These are phyloP conservation scores for Lathamus discolor DNA, from an alignment of 2,113 vertebrate species.

Conservation along the genomic window DNA sequence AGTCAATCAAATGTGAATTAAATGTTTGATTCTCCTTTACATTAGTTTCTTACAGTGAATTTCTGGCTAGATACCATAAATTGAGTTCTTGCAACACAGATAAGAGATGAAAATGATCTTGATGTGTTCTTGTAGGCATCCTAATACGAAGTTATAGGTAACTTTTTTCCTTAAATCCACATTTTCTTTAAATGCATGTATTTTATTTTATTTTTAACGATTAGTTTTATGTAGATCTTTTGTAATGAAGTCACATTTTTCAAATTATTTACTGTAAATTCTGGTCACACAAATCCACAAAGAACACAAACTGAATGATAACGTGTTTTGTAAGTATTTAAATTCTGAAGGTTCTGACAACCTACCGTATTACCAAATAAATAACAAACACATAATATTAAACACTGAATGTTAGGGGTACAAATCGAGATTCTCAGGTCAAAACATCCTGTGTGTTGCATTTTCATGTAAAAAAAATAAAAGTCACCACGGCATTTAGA, in stretches of 20 bases:
- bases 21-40: background rate
- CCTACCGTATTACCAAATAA: background rate
- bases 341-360: background rate
- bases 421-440: background rate
- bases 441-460: background rate
- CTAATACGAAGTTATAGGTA: background rate
- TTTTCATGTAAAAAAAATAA: background rate
- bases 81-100: background rate
- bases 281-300: background rate
- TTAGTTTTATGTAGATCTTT: background rate
- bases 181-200: background rate
- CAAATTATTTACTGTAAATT: background rate
- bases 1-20: background rate
- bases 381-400: background rate
- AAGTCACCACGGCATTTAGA: accelerated
- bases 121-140: background rate
- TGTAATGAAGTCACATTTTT: background rate
- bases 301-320: background rate
- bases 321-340: background rate
- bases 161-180: background rate
- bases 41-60: background rate
- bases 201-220: background rate
- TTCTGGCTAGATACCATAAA: background rate
- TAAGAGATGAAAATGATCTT: background rate
- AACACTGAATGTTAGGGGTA: background rate